Conservation (phyloP, 2,888 invertebrate species). For the Scrobipalpa costella region DNA sequence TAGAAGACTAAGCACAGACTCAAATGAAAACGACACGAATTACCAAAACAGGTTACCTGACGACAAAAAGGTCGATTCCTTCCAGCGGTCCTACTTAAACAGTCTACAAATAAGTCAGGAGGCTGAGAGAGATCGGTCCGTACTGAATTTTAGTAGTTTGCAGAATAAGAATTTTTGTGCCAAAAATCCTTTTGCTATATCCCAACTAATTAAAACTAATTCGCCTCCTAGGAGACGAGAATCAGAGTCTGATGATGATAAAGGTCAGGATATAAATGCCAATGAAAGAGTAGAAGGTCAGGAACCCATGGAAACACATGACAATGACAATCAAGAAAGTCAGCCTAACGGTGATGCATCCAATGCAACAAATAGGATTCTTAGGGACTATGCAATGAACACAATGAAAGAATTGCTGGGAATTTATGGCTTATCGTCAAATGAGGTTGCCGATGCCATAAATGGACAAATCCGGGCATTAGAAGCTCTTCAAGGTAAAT, state of each 20-base stretch:
- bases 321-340: slow-evolving; percentile 34
- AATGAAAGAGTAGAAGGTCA: slow-evolving; percentile 69
- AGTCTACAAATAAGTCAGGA: slow-evolving; percentile 71
- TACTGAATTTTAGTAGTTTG: slow-evolving; percentile 74
- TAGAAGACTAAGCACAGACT: slow-evolving; percentile 75
- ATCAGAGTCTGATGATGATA: slow-evolving; percentile 74
- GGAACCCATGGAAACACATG: slow-evolving; percentile 59
- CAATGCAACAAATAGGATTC: slow-evolving; percentile 81
- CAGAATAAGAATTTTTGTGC: slow-evolving; percentile 79
- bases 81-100: slow-evolving; percentile 76
- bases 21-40: slow-evolving; percentile 76
- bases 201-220: slow-evolving; percentile 78
- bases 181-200: slow-evolving; percentile 81
- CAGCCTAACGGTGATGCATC: slow-evolving; percentile 70
- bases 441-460: slow-evolving; percentile 86
- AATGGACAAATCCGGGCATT: slow-evolving; percentile 84
- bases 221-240: slow-evolving; percentile 79
- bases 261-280: slow-evolving; percentile 74
- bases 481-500: slow-evolving; percentile 86
- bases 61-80: slow-evolving; percentile 71
- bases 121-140: slow-evolving; percentile 64
- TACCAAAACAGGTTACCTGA: slow-evolving; percentile 73
- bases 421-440: slow-evolving; percentile 87
- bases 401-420: slow-evolving; percentile 90
- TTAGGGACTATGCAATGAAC: slow-evolving; percentile 89